Evolutionary conservation across 2,888 invertebrate species (phyloP), one percentile per base, ranked within the genome.

Genomic region (Tenthredo notha): DNA sequence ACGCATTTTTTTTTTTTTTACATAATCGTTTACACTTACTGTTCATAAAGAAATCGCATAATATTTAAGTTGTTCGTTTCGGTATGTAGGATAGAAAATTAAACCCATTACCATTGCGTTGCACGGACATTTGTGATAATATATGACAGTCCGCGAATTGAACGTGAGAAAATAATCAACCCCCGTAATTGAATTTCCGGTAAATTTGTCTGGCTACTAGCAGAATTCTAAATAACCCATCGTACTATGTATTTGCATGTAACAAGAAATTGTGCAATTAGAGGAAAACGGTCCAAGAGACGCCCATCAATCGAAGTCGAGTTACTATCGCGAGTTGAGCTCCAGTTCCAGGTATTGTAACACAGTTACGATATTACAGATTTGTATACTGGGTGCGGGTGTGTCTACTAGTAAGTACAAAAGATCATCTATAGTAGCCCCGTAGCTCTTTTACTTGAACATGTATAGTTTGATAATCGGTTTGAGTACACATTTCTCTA

Each of bases 391-490:
- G 29, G 12, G 61, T 15, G 78, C 29, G 75, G 50, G 75, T 47
- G 50, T 50, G 75, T 21, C 33, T 37, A n/a, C 29, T 54, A n/a
- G 58, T 50, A 61, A 61, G 18, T 33, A 74, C 40, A 61, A 80
- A 61, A 80, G 80, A 61, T 58, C 58, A 80, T 80, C 80, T 80
- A 33, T 33, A 54, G 77, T 61, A 80, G 37, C 80, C 61, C 37
- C 40, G 61, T 58, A 61, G 80, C 77, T 50, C 50, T 54, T 77
- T 9, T 54, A 77, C 77, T 54, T 18, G 15, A 77, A 77, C 29
- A 50, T 54, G 74, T 61, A 61, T 50, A 50, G 80, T 40, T 77
- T 80, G 58, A 80, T 80, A 80, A 80, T 80, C 80, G 80, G 10
- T 40, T 40, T 61, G 43, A 80, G 58, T 80, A 80, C 58, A 80